Conservation (phyloP, 2,888 invertebrate species). For the Crematogaster levior region DNA sequence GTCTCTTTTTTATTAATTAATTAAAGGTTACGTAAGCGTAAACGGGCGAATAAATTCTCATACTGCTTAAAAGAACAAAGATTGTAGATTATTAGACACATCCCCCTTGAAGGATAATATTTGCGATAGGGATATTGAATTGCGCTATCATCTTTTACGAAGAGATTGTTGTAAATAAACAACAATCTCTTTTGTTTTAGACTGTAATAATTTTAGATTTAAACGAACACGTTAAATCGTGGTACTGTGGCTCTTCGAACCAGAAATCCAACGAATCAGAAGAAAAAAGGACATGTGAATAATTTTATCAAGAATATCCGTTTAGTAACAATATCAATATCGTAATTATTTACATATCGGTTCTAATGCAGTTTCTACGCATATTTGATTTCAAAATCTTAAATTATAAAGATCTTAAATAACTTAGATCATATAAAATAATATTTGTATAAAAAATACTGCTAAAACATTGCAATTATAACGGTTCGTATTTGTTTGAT, state of each 20-base stretch:
- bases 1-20: constrained; percentile 56
- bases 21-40: constrained; percentile 65
- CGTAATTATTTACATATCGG: background rate
- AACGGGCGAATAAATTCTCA: constrained; percentile 55
- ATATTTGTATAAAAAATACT: background rate
- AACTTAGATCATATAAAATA: background rate
- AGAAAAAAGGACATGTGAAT: background rate
- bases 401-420: background rate
- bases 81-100: background rate
- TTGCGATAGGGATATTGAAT: background rate
- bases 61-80: background rate
- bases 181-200: constrained; percentile 1
- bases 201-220: background rate
- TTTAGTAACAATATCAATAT: background rate
- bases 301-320: background rate
- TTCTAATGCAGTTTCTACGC: background rate
- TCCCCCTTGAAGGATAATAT: background rate
- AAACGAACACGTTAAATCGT: too few species aligned
- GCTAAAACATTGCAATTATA: background rate
- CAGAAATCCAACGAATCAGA: too few species aligned
- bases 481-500: constrained; percentile 21
- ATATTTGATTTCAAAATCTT: constrained; percentile 14
- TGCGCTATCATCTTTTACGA: background rate
- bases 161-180: background rate
- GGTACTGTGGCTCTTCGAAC: too few species aligned